phyloP scores from a whole-genome alignment of 2,113 vertebrate genomes.

The Gracilinanus agilis region DNA sequence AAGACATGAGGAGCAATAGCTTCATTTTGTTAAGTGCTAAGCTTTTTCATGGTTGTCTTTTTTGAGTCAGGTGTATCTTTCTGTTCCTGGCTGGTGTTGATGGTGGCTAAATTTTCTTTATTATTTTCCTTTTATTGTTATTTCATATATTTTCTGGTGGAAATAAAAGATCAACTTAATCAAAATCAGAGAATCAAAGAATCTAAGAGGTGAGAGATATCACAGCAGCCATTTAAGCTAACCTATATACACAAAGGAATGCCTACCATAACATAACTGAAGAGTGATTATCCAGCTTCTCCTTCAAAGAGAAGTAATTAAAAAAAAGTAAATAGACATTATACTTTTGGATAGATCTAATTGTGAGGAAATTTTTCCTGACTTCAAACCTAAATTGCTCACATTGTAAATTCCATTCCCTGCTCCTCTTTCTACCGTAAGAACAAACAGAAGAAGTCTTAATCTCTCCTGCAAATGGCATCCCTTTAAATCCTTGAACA shows the following conservation, averaged over 20 bases:
- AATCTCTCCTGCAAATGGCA: neutral
- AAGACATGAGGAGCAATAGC: neutral
- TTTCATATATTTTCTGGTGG: neutral
- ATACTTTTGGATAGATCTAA: neutral
- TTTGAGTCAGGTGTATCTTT: neutral
- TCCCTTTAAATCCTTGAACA: neutral
- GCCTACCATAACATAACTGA: neutral
- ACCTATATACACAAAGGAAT: neutral
- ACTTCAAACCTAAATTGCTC: neutral
- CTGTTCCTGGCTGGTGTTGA: neutral
- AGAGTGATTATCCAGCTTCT: neutral
- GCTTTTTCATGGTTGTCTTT: neutral
- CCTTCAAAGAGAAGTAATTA: neutral
- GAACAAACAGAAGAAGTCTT: neutral
- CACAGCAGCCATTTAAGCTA: neutral
- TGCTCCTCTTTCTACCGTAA: neutral
- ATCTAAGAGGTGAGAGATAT: neutral
- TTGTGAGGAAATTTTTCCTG: neutral
- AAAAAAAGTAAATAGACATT: no score
- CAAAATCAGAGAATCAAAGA: neutral
- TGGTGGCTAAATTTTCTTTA: neutral
- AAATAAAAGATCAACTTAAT: neutral
- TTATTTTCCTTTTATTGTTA: neutral
- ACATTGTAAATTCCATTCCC: neutral
- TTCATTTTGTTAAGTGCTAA: neutral